Evolutionary conservation across 2,113 vertebrate species (phyloP).

Genomic region (Daboia siamensis): DNA sequence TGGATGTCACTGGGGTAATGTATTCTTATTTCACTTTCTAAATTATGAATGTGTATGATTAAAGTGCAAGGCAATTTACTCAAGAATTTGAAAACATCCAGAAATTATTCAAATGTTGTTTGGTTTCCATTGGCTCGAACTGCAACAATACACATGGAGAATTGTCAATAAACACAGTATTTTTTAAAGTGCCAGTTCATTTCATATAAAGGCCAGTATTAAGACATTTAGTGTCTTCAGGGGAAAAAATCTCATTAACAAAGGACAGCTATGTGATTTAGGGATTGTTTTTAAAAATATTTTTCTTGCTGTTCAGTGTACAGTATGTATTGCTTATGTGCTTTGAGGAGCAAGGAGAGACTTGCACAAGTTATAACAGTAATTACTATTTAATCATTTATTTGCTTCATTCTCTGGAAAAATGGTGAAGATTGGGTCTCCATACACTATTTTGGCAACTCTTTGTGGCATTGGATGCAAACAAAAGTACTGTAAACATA

Average conservation of each 20-base stretch:
- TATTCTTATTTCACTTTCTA: conserved; percentile 44
- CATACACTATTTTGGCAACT: neutral
- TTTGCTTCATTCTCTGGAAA: neutral
- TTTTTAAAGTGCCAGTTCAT: neutral
- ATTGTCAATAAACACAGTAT: neutral
- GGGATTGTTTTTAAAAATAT: neutral
- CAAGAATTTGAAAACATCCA: neutral
- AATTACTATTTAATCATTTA: neutral
- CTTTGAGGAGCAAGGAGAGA: neutral
- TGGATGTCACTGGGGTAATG: conserved; percentile 97
- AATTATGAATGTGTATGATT: conserved; percentile 5
- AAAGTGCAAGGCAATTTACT: conserved; percentile 3
- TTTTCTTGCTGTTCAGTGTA: neutral
- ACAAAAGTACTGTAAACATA: neutral
- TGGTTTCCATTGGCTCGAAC: neutral
- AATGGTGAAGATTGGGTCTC: neutral
- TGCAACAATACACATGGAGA: neutral
- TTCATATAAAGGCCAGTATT: neutral
- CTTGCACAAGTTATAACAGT: too few relatives aligned
- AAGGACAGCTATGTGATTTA: neutral
- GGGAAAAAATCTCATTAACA: neutral
- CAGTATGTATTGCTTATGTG: neutral
- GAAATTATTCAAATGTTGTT: neutral
- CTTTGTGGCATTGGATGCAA: neutral
- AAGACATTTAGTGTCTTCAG: neutral